Conservation (phyloP, 2,888 invertebrate genomes). For the Spodoptera picta region DNA sequence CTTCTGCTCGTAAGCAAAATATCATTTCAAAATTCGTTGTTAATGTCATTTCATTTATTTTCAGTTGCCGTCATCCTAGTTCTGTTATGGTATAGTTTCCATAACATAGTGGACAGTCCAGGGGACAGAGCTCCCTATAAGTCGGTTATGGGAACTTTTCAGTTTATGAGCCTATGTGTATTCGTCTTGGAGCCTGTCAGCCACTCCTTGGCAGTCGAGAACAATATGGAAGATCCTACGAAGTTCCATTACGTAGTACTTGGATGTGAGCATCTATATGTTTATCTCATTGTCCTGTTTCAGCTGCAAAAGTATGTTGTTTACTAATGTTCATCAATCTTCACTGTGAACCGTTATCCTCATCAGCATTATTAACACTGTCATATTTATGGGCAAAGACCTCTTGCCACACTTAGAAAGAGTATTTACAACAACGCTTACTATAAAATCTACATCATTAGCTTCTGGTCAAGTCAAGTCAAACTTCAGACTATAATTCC, state of each 20-base stretch:
- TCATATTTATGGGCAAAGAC: too few species aligned
- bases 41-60: background rate
- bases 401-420: too few species aligned
- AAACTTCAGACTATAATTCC: too few species aligned
- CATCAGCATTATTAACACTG: too few species aligned
- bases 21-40: too few species aligned
- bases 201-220: conserved; percentile 69
- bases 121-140: conserved; percentile 55
- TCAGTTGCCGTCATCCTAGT: conserved; percentile 27
- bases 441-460: too few species aligned
- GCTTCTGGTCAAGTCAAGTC: too few species aligned
- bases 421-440: too few species aligned
- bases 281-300: background rate
- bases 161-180: conserved; percentile 85
- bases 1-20: too few species aligned
- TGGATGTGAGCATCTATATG: conserved; percentile 55
- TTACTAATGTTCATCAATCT: too few species aligned
- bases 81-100: conserved; percentile 62
- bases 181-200: conserved; percentile 83
- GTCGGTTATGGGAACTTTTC: conserved; percentile 55
- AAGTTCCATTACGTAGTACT: conserved; percentile 63
- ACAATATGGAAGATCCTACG: conserved; percentile 68
- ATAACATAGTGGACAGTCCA: conserved; percentile 7
- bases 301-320: too few species aligned
- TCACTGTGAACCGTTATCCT: too few species aligned